Conservation (phyloP, 2,888 invertebrate genomes). For the Parnassius orleans region DNA sequence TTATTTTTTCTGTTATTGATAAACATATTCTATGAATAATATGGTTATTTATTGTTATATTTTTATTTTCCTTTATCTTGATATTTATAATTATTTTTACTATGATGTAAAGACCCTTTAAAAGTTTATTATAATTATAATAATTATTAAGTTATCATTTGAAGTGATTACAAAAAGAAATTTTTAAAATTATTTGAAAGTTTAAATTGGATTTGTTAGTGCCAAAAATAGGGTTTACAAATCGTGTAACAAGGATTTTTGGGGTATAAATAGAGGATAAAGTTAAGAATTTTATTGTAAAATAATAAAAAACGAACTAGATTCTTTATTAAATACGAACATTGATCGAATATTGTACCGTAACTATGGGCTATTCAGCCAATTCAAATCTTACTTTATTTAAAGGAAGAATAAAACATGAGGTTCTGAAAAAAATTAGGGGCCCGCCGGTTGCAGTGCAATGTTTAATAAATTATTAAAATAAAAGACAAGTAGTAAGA, state of each 20-base stretch:
- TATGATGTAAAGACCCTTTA: conserved; percentile 25
- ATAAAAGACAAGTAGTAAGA: conserved; percentile 51
- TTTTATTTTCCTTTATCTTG: not conserved
- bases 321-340: conserved; percentile 66
- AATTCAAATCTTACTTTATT: conserved; percentile 45
- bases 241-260: conserved; percentile 69
- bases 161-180: conserved; percentile 38
- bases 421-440: conserved; percentile 75
- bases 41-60: conserved; percentile 1
- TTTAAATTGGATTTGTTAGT: conserved; percentile 76
- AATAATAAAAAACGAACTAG: conserved; percentile 74
- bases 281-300: conserved; percentile 68
- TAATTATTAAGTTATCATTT: conserved; percentile 39
- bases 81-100: no score
- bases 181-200: conserved; percentile 52
- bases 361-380: conserved; percentile 62
- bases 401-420: conserved; percentile 37
- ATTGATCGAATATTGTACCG: conserved; percentile 52
- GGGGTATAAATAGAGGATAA: conserved; percentile 65
- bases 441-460: conserved; percentile 58
- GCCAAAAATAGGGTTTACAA: conserved; percentile 76
- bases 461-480: conserved; percentile 61
- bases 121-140: conserved; percentile 27
- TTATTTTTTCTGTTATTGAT: conserved; percentile 36
- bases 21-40: not conserved